Percentiles rank a stretch among this genome's conserved stretches.
Conservation (phyloP, 2,888 invertebrate species). For the Diachrysia chrysitis region DNA sequence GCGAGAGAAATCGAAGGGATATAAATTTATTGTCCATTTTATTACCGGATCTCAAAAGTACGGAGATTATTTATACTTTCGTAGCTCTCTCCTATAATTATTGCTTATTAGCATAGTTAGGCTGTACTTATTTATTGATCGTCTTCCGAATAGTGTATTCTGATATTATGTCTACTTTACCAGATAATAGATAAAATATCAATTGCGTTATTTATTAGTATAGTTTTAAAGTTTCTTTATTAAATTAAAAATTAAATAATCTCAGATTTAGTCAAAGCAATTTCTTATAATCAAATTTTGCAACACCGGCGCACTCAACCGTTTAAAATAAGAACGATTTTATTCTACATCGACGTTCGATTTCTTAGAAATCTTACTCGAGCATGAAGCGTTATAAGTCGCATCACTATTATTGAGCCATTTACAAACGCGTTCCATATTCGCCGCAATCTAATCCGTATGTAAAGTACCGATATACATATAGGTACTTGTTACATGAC, state of each 20-base stretch:
- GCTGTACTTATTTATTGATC: slow-evolving; percentile 7
- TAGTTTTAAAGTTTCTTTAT: no score
- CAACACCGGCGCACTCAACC: background rate
- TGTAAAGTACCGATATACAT: slow-evolving; percentile 48
- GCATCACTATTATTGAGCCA: slow-evolving; percentile 62
- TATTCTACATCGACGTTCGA: background rate
- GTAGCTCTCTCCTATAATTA: background rate
- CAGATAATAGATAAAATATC: background rate
- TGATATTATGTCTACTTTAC: background rate
- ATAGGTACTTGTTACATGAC: slow-evolving; percentile 53
- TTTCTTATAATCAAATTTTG: background rate
- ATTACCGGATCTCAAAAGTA: background rate
- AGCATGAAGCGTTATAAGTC: slow-evolving; percentile 29
- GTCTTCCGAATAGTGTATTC: slow-evolving; percentile 1
- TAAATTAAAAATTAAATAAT: background rate
- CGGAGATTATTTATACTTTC: slow-evolving; percentile 1
- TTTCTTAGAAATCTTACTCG: slow-evolving; percentile 12
- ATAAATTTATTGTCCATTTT: slow-evolving; percentile 9
- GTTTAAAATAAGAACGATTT: background rate
- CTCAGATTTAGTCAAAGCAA: background rate
- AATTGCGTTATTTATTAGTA: background rate
- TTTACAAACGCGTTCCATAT: slow-evolving; percentile 72
- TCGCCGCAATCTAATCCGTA: slow-evolving; percentile 53
- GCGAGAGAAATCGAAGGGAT: background rate
- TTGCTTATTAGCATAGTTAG: background rate